These are phyloP conservation scores for Chaetodon auriga DNA, from an alignment of 2,113 vertebrate species.

Conservation along the genomic window DNA sequence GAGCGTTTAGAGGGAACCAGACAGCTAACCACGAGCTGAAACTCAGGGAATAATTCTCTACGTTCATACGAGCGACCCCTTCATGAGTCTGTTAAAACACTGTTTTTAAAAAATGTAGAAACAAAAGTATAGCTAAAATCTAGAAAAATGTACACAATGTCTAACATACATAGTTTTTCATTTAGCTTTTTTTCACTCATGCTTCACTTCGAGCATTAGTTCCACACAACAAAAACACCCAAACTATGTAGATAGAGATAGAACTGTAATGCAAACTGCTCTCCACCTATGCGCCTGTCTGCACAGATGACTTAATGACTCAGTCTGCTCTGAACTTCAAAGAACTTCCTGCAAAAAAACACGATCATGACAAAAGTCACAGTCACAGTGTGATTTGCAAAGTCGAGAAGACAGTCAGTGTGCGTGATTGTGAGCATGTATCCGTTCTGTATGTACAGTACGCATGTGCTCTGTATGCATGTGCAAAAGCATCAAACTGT, in stretches of 20 bases:
- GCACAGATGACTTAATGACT: not conserved
- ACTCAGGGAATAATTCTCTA: too few species aligned
- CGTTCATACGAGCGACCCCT: too few species aligned
- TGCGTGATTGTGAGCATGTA: slow-evolving; percentile 29
- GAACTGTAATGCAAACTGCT: not conserved
- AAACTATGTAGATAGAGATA: not conserved
- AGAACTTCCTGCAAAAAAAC: slow-evolving; percentile 15
- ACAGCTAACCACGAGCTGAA: too few species aligned
- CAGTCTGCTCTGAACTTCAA: slow-evolving; percentile 17
- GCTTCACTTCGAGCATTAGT: not conserved
- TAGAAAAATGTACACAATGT: too few species aligned
- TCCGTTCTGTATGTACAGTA: not conserved
- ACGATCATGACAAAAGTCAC: slow-evolving; percentile 14
- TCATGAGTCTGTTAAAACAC: not conserved
- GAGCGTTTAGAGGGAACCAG: too few species aligned
- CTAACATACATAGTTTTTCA: too few species aligned
- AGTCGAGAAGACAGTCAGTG: not conserved
- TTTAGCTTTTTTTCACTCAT: not conserved
- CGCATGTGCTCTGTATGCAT: not conserved
- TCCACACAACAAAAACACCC: not conserved
- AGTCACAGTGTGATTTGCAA: not conserved
- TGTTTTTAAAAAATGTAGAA: not conserved
- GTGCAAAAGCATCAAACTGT: slow-evolving; percentile 11
- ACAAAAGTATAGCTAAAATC: not conserved
- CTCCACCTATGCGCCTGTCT: not conserved